Base-by-base conservation (phyloP, 2,797 vertebrate genomes). In the Melanotaenia boesemani region DNA sequence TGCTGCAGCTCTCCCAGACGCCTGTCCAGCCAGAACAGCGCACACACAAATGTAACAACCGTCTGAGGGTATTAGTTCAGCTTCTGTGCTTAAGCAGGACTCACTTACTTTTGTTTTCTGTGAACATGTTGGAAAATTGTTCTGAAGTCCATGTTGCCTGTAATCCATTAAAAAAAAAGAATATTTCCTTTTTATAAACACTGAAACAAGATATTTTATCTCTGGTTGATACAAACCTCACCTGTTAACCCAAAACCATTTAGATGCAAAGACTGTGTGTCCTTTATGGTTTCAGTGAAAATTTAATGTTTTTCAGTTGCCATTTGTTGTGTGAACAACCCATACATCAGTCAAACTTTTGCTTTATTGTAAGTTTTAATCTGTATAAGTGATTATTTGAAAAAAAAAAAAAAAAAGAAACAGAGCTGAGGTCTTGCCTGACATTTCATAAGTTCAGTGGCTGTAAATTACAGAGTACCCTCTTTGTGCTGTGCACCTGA, bases 1-100 rank as follows among this genome's bases (percentile, higher is more conserved):
- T 98, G 96, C 85, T 97, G 96, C 89, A 93, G 94, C 58, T 86
- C 81, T 39, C 80, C 92, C 10, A 65, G 39, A 36, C 60, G 34
- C 11, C 10, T 85, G 59, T 1, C 70, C 77, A 88, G 74, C 44
- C 88, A 90, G 48, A 90, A 46, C 39, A 90, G 90, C 7, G 58
- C 63, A 2, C 90, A 57, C 6, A 89, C 89, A 6, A 88, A 89
- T 28, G 61, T 84, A 2, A 92, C 83, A 46, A 86, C 82, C 0
- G 83, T 87, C 58, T 92, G 79, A 90, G 41, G 36, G n/a, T 12
- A 11, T 3, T 1, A 70, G 15, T 7, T 10, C 58, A 11, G 8
- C 30, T 1, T 48, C 4, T 22, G 41, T 52, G 37, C 18, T 80
- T 46, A 12, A 62, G 50, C 13, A 64, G n/a, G 8, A 54, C 13